Conservation (phyloP, 2,888 invertebrate species). For the Nipponacmea schrenckii region DNA sequence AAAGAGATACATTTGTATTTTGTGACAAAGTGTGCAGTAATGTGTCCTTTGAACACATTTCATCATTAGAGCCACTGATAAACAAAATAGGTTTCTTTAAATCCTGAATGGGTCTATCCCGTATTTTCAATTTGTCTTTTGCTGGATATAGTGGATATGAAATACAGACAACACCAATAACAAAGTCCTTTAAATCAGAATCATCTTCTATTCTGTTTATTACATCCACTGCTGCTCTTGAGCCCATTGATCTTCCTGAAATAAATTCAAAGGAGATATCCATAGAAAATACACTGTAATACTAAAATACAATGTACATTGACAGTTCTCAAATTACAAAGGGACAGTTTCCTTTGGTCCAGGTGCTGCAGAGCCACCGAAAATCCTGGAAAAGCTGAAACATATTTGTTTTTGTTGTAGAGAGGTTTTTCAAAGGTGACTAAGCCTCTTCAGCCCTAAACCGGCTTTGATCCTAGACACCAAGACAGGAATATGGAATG, state of each 20-base stretch:
- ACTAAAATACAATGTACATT: no score
- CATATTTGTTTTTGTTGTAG: no score
- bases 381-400: no score
- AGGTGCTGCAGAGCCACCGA: no score
- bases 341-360: no score
- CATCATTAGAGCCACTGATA: conserved; percentile 35
- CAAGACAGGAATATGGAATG: no score
- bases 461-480: no score
- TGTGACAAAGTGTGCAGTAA: conserved; percentile 10
- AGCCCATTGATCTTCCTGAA: conserved; percentile 44
- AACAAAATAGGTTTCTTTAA: conserved; percentile 29
- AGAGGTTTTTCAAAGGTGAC: no score
- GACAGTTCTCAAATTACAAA: no score
- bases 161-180: conserved; percentile 36
- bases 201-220: conserved; percentile 19
- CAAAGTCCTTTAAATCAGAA: conserved; percentile 17
- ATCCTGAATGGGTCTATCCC: conserved; percentile 32
- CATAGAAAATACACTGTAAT: no score
- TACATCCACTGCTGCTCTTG: conserved; percentile 35
- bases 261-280: conserved; percentile 9
- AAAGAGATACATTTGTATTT: not conserved
- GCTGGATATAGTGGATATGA: conserved; percentile 42
- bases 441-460: no score
- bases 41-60: conserved; percentile 31
- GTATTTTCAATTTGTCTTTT: conserved; percentile 21